Evolutionary conservation across 2,113 vertebrate genomes (phyloP).

Genomic region (Corydoras maculifer): DNA sequence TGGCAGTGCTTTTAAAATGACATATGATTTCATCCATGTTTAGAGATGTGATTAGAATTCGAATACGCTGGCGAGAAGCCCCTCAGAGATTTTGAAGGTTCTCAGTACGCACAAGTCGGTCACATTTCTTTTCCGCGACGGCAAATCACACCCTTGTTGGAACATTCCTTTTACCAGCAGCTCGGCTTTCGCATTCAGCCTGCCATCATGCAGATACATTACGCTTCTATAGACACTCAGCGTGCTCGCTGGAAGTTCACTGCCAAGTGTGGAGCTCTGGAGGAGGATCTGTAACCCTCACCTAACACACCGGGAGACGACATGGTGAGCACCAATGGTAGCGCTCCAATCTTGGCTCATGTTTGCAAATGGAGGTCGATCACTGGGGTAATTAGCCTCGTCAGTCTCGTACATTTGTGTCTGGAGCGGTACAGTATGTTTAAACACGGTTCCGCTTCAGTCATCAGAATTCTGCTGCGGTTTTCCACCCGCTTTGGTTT

Average conservation of each 20-base stretch:
- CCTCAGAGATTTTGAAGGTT: conserved; percentile 8
- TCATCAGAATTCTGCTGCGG: neutral
- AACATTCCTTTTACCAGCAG: conserved; percentile 14
- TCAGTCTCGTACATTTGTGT: too few relatives aligned
- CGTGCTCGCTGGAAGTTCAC: conserved; percentile 16
- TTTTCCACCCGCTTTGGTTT: neutral
- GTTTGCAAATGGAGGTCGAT: too few relatives aligned
- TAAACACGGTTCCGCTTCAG: neutral
- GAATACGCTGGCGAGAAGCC: conserved; percentile 6
- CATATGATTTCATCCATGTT: conserved; percentile 10
- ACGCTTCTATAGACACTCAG: conserved; percentile 20
- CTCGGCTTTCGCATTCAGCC: conserved; percentile 15
- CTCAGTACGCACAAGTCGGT: conserved; percentile 4
- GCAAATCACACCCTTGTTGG: conserved; percentile 21
- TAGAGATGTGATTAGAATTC: conserved; percentile 8
- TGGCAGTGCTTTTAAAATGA: conserved; percentile 12
- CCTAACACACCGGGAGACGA: conserved; percentile 17
- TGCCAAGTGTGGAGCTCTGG: conserved; percentile 30
- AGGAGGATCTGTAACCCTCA: conserved; percentile 9
- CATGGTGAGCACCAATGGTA: conserved; percentile 8
- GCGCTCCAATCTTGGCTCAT: neutral
- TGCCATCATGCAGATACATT: conserved; percentile 36
- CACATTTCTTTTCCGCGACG: conserved; percentile 10
- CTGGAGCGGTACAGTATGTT: neutral
- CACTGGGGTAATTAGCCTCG: too few relatives aligned